These are phyloP conservation scores for Cossypha heuglini DNA, from an alignment of 2,797 vertebrate genomes.

Conservation along the genomic window DNA sequence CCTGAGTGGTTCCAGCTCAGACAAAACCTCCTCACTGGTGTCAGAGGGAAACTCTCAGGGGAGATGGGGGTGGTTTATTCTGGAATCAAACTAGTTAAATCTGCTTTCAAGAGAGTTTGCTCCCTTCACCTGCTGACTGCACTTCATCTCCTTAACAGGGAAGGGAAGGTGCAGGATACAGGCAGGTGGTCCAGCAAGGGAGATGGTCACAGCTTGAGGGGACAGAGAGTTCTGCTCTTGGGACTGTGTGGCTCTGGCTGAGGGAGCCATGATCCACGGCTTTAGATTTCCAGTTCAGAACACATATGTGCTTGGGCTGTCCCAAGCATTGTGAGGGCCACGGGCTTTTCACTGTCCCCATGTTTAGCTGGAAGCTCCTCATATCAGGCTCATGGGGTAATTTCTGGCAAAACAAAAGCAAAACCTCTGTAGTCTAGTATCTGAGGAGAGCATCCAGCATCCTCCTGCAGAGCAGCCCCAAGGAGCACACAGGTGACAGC, in stretches of 20 bases:
- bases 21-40: not conserved
- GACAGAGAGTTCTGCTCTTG: not conserved
- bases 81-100: not conserved
- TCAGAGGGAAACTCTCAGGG: not conserved
- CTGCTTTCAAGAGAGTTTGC: not conserved
- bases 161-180: not conserved
- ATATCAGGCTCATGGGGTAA: not conserved
- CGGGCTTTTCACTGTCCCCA: rapidly evolving
- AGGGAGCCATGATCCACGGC: not conserved
- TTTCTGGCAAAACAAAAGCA: not conserved
- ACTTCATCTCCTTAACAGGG: not conserved
- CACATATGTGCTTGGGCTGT: not conserved
- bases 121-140: not conserved
- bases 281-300: not conserved
- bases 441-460: not conserved
- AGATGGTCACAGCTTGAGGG: not conserved
- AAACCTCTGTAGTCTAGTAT: not conserved
- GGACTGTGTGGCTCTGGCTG: not conserved
- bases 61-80: not conserved
- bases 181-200: not conserved
- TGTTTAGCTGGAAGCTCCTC: not conserved
- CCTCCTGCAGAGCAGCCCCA: not conserved
- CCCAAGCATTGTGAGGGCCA: rapidly evolving
- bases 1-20: not conserved
- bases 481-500: rapidly evolving